phyloP scores from a whole-genome alignment of 2,797 vertebrate species.

The Lithobates pipiens region DNA sequence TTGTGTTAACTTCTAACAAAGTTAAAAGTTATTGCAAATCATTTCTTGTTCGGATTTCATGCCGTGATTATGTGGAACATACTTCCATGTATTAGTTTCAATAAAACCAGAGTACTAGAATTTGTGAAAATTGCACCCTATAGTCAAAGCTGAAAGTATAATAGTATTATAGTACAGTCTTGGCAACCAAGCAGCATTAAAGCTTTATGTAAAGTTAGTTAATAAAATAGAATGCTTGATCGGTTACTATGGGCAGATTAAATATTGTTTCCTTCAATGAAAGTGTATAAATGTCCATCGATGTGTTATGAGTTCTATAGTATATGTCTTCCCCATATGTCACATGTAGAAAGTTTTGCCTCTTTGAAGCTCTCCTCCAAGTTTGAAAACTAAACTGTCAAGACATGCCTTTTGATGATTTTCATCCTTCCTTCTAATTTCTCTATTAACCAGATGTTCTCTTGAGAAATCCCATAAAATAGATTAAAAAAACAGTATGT shows the following conservation, averaged over 20 bases:
- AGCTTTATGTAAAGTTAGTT: neutral
- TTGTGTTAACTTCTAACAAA: neutral
- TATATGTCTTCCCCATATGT: neutral
- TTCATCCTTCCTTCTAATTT: conserved; percentile 24
- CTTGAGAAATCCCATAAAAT: conserved; percentile 46
- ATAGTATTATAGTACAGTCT: no score
- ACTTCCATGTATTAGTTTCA: no score
- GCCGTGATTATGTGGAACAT: neutral
- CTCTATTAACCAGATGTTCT: conserved; percentile 31
- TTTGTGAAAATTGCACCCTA: neutral
- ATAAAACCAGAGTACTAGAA: neutral
- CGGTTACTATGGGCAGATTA: no score
- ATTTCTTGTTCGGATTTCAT: no score
- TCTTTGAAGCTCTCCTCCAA: conserved; percentile 18
- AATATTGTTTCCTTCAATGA: no score
- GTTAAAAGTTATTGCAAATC: neutral
- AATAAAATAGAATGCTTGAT: neutral
- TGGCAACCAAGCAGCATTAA: neutral
- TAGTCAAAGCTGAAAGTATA: no score
- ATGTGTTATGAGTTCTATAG: no score
- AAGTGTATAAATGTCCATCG: no score
- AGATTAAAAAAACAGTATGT: conserved; percentile 21
- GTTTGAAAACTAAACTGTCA: neutral
- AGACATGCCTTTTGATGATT: conserved; percentile 22
- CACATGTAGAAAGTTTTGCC: no score